A percentile compares a stretch with the other conserved stretches of the same genome.
phyloP scores from a whole-genome alignment of 2,113 vertebrate genomes.

The Microcebus murinus region DNA sequence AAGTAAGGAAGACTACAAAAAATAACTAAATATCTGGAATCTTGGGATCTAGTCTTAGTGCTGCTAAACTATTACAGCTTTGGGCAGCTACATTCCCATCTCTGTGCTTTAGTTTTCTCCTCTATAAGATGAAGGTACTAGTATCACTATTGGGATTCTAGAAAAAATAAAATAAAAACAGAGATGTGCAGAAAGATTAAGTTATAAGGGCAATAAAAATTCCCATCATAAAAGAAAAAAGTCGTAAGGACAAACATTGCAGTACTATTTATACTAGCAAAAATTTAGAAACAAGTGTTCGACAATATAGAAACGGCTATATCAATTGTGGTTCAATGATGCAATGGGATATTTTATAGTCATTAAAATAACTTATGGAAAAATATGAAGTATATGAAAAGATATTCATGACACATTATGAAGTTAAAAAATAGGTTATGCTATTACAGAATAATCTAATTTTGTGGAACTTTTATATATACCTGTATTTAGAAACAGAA shows the following conservation, averaged over 20 bases:
- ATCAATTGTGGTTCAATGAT: not conserved
- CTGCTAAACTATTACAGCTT: not conserved
- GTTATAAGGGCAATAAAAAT: too few species aligned
- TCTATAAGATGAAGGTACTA: not conserved
- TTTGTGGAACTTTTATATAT: not conserved
- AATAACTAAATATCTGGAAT: not conserved
- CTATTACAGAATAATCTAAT: not conserved
- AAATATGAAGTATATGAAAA: not conserved
- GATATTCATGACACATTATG: not conserved
- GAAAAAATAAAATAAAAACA: not conserved
- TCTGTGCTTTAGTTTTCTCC: not conserved
- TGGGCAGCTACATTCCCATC: not conserved
- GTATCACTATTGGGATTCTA: not conserved
- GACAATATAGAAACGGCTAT: not conserved
- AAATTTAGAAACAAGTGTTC: slow-evolving; percentile 11
- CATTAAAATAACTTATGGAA: slow-evolving; percentile 33
- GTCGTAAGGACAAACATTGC: not conserved
- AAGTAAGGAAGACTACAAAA: not conserved
- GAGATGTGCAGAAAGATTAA: not conserved
- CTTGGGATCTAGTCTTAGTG: not conserved
- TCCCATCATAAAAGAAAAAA: not conserved
- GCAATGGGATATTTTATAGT: not conserved
- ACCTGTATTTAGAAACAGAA: slow-evolving; percentile 37
- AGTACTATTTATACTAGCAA: not conserved
- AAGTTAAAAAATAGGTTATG: not conserved